A percentile compares a stretch with the other conserved stretches of the same genome.
These are phyloP conservation scores for Drosophila nr. perissopoda DNA, from an alignment of 2,888 invertebrate genomes.

Conservation along the genomic window DNA sequence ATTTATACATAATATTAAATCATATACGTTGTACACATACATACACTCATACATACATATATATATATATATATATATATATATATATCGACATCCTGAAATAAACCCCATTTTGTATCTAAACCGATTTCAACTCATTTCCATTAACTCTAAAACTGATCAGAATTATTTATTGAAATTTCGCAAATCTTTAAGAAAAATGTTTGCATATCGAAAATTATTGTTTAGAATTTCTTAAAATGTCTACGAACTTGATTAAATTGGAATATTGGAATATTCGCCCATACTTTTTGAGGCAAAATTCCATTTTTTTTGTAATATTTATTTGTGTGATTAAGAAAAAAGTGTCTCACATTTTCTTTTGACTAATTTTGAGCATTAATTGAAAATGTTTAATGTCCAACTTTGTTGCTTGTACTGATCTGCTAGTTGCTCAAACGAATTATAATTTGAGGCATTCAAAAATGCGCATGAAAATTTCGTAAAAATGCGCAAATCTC, in stretches of 20 bases:
- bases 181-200: neutral
- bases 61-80: neutral
- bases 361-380: neutral
- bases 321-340: neutral
- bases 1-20: constrained; percentile 39
- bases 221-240: neutral
- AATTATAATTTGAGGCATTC: neutral
- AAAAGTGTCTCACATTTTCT: neutral
- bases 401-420: neutral
- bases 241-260: neutral
- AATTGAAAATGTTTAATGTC: neutral
- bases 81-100: constrained; percentile 25
- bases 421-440: neutral
- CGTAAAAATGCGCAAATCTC: neutral
- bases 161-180: neutral
- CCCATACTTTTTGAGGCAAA: neutral
- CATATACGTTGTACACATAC: constrained; percentile 32
- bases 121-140: neutral
- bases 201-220: neutral
- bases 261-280: neutral
- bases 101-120: constrained; percentile 18
- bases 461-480: neutral
- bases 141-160: neutral
- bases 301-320: neutral
- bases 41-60: neutral